Conservation (phyloP, 2,797 vertebrate species). For the Acrocephalus scirpaceus region DNA sequence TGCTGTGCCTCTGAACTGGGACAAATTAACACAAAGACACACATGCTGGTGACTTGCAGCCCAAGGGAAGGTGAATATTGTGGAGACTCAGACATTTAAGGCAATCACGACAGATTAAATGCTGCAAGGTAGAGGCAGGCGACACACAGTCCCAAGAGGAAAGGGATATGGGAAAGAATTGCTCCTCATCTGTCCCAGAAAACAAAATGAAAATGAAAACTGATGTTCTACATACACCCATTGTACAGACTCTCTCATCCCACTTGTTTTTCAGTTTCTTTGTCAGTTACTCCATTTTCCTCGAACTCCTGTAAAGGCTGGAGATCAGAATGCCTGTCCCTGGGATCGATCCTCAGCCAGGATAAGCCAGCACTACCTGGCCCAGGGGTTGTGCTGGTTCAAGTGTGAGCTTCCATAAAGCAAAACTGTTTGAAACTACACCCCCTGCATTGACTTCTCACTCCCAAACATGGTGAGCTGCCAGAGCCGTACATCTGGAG, state of each 20-base stretch:
- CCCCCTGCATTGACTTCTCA: not conserved
- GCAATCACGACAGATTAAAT: not conserved
- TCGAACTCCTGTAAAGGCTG: not conserved
- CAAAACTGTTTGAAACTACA: not conserved
- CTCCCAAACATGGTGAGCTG: not conserved
- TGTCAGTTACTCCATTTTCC: not conserved
- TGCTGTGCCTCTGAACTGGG: constrained; percentile 44
- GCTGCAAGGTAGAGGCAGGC: not conserved
- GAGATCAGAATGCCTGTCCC: not conserved
- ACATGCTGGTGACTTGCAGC: constrained; percentile 14
- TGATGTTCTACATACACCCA: not conserved
- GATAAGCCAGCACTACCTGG: not conserved
- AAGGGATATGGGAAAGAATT: not conserved
- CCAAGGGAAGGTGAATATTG: constrained; percentile 30
- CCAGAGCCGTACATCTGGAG: not conserved
- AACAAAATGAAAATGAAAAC: not conserved
- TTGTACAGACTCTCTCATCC: not conserved
- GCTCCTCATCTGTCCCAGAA: not conserved
- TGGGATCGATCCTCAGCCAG: not conserved
- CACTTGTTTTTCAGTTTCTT: not conserved
- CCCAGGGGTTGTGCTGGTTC: not conserved
- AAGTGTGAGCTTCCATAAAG: not conserved
- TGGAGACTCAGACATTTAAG: not conserved
- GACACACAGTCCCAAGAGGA: not conserved
- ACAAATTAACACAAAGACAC: constrained; percentile 59